A percentile compares a stretch with the other conserved stretches of the same genome.
These are phyloP conservation scores for Himalopsyche japonica DNA, from an alignment of 2,888 invertebrate species.

Conservation along the genomic window DNA sequence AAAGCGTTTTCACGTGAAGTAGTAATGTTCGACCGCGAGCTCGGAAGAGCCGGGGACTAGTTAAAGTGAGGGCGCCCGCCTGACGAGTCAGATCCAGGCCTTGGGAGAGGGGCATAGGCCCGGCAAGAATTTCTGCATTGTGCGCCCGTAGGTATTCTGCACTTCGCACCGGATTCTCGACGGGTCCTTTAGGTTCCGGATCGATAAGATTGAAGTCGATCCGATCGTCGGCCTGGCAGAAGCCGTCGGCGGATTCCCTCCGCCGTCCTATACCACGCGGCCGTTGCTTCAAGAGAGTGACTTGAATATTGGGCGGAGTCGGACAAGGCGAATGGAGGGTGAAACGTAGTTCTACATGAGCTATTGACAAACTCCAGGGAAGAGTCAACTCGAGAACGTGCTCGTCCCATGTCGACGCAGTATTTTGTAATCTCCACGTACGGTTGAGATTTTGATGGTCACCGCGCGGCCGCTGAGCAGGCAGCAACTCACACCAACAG, in stretches of 20 bases:
- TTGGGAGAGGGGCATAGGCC: slow-evolving; percentile 80
- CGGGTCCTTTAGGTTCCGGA: slow-evolving; percentile 37
- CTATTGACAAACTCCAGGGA: slow-evolving; percentile 75
- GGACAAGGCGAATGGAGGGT: slow-evolving; percentile 77
- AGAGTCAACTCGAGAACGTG: slow-evolving; percentile 88
- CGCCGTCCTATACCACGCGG: slow-evolving; percentile 62
- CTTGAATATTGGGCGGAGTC: slow-evolving; percentile 78
- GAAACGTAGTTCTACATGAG: slow-evolving; percentile 90
- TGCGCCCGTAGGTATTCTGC: slow-evolving; percentile 83
- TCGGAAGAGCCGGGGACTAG: slow-evolving; percentile 82
- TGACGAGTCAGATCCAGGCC: slow-evolving; percentile 85
- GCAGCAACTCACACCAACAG: slow-evolving; percentile 92
- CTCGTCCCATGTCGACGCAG: slow-evolving; percentile 90
- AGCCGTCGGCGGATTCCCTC: slow-evolving; percentile 55
- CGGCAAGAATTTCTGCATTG: slow-evolving; percentile 88
- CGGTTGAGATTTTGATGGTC: slow-evolving; percentile 85
- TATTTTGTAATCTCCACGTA: slow-evolving; percentile 87
- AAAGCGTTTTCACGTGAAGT: slow-evolving; percentile 75
- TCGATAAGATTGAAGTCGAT: slow-evolving; percentile 43
- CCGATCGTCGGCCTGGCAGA: slow-evolving; percentile 51
- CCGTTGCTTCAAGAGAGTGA: slow-evolving; percentile 65
- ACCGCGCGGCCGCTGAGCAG: slow-evolving; percentile 85
- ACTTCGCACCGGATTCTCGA: slow-evolving; percentile 76
- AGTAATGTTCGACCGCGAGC: slow-evolving; percentile 78
- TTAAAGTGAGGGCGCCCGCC: slow-evolving; percentile 81